These are phyloP conservation scores for Hyposmocoma kahamanoa DNA, from an alignment of 1,140 invertebrate species.

Conservation along the genomic window DNA sequence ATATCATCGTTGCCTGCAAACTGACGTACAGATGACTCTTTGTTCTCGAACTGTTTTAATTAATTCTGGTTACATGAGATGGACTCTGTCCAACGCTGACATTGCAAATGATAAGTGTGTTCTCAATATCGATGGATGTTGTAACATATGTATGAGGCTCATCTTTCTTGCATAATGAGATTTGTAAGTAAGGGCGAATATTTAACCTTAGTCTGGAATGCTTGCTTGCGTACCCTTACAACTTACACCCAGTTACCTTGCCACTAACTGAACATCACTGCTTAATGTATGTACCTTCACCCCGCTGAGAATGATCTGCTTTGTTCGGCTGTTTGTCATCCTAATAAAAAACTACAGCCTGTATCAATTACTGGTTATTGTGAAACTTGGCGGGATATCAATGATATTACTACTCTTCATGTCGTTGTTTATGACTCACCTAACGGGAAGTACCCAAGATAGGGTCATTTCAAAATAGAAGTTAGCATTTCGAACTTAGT, in stretches of 20 bases:
- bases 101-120: neutral
- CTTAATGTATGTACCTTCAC: conserved; percentile 66
- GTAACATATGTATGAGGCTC: neutral
- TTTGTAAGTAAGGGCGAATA: neutral
- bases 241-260: conserved; percentile 64
- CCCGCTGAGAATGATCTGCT: conserved; percentile 70
- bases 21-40: neutral
- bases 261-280: conserved; percentile 68
- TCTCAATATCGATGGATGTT: neutral
- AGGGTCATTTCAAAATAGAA: too few species aligned
- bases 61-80: neutral
- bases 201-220: conserved; percentile 20
- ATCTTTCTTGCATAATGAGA: neutral
- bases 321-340: conserved; percentile 51
- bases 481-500: too few species aligned
- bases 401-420: conserved; percentile 10
- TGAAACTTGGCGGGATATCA: conserved; percentile 51
- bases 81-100: neutral
- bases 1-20: conserved; percentile 25
- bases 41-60: neutral
- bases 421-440: too few species aligned
- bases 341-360: conserved; percentile 14
- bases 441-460: too few species aligned
- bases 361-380: conserved; percentile 14
- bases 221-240: conserved; percentile 56